Evolutionary conservation across 2,797 vertebrate genomes (phyloP).

Genomic region (Oceanodroma leucorhoa): DNA sequence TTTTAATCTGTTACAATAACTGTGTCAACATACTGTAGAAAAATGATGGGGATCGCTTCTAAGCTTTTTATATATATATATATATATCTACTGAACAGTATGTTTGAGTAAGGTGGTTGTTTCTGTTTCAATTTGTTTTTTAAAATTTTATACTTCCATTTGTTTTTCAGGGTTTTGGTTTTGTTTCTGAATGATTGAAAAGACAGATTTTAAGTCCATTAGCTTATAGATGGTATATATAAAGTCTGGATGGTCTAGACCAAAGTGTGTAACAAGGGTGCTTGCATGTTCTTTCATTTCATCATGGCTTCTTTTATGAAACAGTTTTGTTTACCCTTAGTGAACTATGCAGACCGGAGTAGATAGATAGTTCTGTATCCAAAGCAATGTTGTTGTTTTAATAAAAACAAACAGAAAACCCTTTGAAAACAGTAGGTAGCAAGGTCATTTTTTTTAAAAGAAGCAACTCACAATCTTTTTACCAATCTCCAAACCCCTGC

Average conservation of each 20-base stretch:
- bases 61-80: slow-evolving; percentile 66
- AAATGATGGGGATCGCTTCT: slow-evolving; percentile 64
- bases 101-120: slow-evolving; percentile 68
- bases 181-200: slow-evolving; percentile 76
- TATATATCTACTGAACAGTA: slow-evolving; percentile 71
- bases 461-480: neutral
- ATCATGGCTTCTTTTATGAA: slow-evolving; percentile 48
- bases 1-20: slow-evolving; percentile 82
- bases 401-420: slow-evolving; percentile 39
- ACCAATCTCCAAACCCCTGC: neutral
- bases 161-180: slow-evolving; percentile 68
- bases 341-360: slow-evolving; percentile 58
- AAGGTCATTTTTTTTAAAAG: neutral
- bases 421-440: slow-evolving; percentile 45
- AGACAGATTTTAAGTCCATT: slow-evolving; percentile 76
- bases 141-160: slow-evolving; percentile 74
- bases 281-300: slow-evolving; percentile 57
- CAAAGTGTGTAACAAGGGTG: slow-evolving; percentile 63
- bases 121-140: slow-evolving; percentile 67
- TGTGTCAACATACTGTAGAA: slow-evolving; percentile 79
- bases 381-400: slow-evolving; percentile 42
- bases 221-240: slow-evolving; percentile 74
- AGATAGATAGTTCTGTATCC: slow-evolving; percentile 47
- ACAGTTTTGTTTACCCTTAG: slow-evolving; percentile 38
- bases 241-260: slow-evolving; percentile 63